Evolutionary conservation across 2,888 invertebrate genomes (phyloP), one percentile per base, ranked within the genome.

Genomic region (Cenopis cana): DNA sequence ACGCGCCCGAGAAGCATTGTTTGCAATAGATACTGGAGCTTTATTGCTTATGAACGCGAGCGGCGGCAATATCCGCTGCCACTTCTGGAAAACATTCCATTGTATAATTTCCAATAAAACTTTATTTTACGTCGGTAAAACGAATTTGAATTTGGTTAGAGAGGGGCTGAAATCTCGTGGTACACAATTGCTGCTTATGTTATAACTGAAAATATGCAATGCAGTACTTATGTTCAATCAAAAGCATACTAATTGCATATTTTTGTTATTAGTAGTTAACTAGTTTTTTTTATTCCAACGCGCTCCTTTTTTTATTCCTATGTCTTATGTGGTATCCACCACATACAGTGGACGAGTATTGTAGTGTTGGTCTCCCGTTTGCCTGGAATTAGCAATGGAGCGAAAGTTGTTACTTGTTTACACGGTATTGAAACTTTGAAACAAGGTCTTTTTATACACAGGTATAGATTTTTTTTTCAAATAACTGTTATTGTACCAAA

Each of bases 11-110:
- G 81, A 78, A 83, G 85, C 84, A 83, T 81, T 86, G 87, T 85
- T 86, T 84, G 73, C 72, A 77, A 79, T 74, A 79, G 81, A 77
- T 80, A 78, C 77, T 79, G 79, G 76, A 80, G 77, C 82, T 88
- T 86, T 87, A 87, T 86, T 85, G 85, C 85, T 82, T 83, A 85
- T 83, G 79, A 84, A 83, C 77, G 78, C 79, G 74, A 78, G 75
- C 77, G 73, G 79, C 78, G 75, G 80, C 82, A 83, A 86, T 85
- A 85, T 85, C 77, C 79, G 75, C 74, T 79, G 77, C 74, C 74
- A 70, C 74, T 76, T 73, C 66, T 69, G 59, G 68, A 74, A 75
- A 74, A 66, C 72, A 74, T 61, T 65, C 61, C 71, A 74, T 60
- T 73, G 59, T 73, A 68, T 64, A 68, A 59, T 61, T 61, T 54